These are phyloP conservation scores for Antennarius striatus DNA, from an alignment of 2,113 vertebrate genomes.

Conservation along the genomic window DNA sequence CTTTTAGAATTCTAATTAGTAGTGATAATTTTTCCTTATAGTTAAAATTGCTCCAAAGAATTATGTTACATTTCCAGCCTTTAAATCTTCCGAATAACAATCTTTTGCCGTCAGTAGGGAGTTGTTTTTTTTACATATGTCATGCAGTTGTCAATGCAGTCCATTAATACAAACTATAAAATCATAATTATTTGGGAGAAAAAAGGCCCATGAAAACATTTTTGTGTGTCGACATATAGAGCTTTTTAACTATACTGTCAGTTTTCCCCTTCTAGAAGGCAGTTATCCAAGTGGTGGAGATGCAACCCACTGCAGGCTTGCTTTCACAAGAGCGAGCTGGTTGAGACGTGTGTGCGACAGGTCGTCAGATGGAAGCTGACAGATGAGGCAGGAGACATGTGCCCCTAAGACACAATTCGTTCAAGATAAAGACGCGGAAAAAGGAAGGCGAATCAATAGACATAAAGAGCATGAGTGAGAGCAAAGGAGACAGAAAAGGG, in stretches of 20 bases:
- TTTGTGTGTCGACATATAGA: no score
- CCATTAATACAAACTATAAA: no score
- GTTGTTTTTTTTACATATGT: no score
- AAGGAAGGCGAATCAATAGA: conserved; percentile 29
- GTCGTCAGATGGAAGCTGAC: conserved; percentile 49
- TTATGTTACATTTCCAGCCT: no score
- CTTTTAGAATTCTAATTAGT: neutral
- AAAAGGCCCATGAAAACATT: no score
- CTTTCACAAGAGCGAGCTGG: conserved; percentile 16
- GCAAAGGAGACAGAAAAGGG: conserved; percentile 10
- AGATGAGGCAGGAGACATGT: conserved; percentile 43
- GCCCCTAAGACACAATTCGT: conserved; percentile 31
- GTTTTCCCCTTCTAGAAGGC: neutral
- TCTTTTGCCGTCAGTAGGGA: no score
- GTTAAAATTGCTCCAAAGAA: no score
- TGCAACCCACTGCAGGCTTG: conserved; percentile 1
- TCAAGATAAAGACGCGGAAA: conserved; percentile 17
- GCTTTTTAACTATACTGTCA: no score
- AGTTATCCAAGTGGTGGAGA: neutral
- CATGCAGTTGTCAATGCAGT: no score
- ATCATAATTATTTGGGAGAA: no score
- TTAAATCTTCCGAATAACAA: no score
- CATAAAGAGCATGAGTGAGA: conserved; percentile 11
- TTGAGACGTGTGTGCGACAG: conserved; percentile 30
- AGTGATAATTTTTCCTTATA: no score